phyloP scores from a whole-genome alignment of 2,888 invertebrate species.

The Sylvicola fuscatus region DNA sequence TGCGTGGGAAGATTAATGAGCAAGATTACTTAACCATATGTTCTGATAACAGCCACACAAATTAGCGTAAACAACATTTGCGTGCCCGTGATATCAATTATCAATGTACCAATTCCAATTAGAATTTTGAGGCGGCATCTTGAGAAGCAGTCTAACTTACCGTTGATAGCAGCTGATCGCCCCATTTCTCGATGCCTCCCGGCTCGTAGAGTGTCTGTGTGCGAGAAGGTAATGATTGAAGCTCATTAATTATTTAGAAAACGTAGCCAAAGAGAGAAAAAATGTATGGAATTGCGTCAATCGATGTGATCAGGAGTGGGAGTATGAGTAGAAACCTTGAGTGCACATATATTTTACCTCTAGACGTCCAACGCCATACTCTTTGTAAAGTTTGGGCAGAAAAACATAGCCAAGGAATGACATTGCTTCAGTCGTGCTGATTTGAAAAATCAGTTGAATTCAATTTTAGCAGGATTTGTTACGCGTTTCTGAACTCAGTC shows the following conservation, averaged over 20 bases:
- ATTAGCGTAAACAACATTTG: no score
- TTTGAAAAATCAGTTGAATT: no score
- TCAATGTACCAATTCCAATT: no score
- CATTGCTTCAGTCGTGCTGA: conserved; percentile 11
- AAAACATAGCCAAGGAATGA: conserved; percentile 35
- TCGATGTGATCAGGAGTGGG: not conserved
- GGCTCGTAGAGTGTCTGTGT: conserved; percentile 44
- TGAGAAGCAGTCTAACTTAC: conserved; percentile 12
- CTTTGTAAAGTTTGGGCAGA: conserved; percentile 48
- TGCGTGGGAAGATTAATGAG: conserved; percentile 16
- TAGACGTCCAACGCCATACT: conserved; percentile 38
- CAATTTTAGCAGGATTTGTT: no score
- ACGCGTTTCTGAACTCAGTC: no score
- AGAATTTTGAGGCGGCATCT: no score
- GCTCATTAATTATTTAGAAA: conserved; percentile 7
- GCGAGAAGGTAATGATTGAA: conserved; percentile 1
- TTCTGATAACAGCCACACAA: no score
- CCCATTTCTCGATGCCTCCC: conserved; percentile 45
- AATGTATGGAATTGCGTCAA: conserved; percentile 1
- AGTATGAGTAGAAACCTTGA: not conserved
- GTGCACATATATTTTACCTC: conserved; percentile 27
- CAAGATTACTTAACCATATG: not conserved
- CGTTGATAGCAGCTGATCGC: conserved; percentile 44
- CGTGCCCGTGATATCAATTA: no score
- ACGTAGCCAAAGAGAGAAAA: conserved; percentile 3